Conservation (phyloP, 2,797 vertebrate genomes). For the Setipinna tenuifilis region DNA sequence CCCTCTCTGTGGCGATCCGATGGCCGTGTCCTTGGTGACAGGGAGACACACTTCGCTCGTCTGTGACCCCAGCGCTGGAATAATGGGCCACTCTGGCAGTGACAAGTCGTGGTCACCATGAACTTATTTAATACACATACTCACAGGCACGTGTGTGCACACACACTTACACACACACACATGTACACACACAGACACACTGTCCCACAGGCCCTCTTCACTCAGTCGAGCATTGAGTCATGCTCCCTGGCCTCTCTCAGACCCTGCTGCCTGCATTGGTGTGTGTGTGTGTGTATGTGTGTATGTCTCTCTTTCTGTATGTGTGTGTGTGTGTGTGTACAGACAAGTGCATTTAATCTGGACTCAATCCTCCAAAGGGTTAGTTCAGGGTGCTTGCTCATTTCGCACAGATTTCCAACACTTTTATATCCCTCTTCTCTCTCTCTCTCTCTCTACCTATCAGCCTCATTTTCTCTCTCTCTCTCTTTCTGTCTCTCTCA, state of each 20-base stretch:
- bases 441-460: slow-evolving; percentile 42
- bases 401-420: slow-evolving; percentile 60
- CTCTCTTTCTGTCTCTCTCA: slow-evolving; percentile 54
- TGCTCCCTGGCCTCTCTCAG: slow-evolving; percentile 40
- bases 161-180: not conserved
- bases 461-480: slow-evolving; percentile 47
- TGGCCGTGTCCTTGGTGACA: slow-evolving; percentile 49
- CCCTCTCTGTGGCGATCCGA: slow-evolving; percentile 50
- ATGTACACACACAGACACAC: not conserved
- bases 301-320: not conserved
- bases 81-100: slow-evolving; percentile 35
- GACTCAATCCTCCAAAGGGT: slow-evolving; percentile 70
- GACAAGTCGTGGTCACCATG: not conserved
- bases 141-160: not conserved
- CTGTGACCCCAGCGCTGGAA: slow-evolving; percentile 30
- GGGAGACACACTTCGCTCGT: slow-evolving; percentile 54
- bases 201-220: not conserved
- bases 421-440: slow-evolving; percentile 30
- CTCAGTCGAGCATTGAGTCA: not conserved
- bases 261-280: not conserved
- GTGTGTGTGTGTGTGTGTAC: slow-evolving; percentile 58
- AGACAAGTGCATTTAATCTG: slow-evolving; percentile 73
- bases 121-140: not conserved
- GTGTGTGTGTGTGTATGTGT: not conserved
- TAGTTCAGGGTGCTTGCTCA: slow-evolving; percentile 70